Evolutionary conservation across 2,797 vertebrate species (phyloP).

Genomic region (Coendou prehensilis): DNA sequence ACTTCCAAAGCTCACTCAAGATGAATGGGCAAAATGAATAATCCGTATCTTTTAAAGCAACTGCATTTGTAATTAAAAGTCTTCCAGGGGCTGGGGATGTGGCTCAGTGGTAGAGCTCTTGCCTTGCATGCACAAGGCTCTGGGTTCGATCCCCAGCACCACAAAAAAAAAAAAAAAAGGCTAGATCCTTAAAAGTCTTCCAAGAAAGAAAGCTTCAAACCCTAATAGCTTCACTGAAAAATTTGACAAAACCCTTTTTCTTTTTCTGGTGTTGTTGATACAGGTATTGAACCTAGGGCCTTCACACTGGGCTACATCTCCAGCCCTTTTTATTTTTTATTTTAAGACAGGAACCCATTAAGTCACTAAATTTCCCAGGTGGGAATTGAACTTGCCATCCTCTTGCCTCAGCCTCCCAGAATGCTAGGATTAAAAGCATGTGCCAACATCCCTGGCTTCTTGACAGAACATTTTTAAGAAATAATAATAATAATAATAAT

Average conservation of each 20-base stretch:
- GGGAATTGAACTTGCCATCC: background rate
- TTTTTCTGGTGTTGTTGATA: background rate
- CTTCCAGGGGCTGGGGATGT: background rate
- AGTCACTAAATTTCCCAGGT: background rate
- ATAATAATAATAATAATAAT: background rate
- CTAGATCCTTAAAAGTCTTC: background rate
- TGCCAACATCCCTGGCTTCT: background rate
- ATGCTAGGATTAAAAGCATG: background rate
- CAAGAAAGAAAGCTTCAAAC: background rate
- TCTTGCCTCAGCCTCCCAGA: background rate
- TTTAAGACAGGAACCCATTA: background rate
- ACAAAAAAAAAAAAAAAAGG: too few relatives aligned
- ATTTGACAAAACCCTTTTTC: background rate
- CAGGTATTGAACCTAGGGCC: background rate
- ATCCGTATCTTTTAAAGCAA: background rate
- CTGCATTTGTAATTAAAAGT: background rate
- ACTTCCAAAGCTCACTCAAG: background rate
- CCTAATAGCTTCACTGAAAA: background rate
- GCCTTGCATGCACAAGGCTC: too few relatives aligned
- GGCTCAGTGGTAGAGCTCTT: too few relatives aligned
- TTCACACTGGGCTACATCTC: background rate
- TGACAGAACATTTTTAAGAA: background rate
- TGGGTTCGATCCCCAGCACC: too few relatives aligned
- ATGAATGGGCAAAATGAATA: background rate
- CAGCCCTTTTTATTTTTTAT: background rate